These are phyloP conservation scores for Morus bassanus DNA, from an alignment of 2,797 vertebrate genomes.

Conservation along the genomic window DNA sequence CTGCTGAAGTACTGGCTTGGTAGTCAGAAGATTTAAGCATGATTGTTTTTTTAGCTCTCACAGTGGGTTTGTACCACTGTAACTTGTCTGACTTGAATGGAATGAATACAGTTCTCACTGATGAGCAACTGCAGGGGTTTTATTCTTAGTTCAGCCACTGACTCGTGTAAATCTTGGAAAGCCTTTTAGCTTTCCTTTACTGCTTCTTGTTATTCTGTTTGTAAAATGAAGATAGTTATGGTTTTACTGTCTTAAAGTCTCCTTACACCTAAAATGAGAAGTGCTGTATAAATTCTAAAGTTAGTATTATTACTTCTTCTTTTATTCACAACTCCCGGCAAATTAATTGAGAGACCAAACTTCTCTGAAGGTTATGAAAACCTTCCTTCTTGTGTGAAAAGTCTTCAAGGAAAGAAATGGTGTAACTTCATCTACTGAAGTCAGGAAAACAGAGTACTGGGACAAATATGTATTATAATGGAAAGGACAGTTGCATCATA, in stretches of 20 bases:
- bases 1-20: background rate
- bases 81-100: slow-evolving; percentile 34
- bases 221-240: background rate
- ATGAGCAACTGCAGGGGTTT: slow-evolving; percentile 5
- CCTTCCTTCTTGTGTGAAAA: background rate
- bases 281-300: background rate
- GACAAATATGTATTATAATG: background rate
- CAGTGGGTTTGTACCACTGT: slow-evolving; percentile 7
- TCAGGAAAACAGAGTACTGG: background rate
- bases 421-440: background rate
- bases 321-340: background rate
- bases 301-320: background rate
- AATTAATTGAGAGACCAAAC: background rate
- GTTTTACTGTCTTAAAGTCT: background rate
- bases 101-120: slow-evolving; percentile 8
- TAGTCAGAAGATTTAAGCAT: slow-evolving; percentile 12
- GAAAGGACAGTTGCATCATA: background rate
- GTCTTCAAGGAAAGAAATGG: background rate
- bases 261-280: background rate
- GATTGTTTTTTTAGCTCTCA: slow-evolving; percentile 12
- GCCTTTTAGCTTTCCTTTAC: background rate
- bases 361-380: background rate
- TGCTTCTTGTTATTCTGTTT: background rate
- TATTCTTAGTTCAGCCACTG: background rate
- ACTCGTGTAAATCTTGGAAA: background rate